Percentiles rank a stretch among this genome's conserved stretches.
Conservation (phyloP, 2,113 vertebrate species). For the Hemiprocne comata region DNA sequence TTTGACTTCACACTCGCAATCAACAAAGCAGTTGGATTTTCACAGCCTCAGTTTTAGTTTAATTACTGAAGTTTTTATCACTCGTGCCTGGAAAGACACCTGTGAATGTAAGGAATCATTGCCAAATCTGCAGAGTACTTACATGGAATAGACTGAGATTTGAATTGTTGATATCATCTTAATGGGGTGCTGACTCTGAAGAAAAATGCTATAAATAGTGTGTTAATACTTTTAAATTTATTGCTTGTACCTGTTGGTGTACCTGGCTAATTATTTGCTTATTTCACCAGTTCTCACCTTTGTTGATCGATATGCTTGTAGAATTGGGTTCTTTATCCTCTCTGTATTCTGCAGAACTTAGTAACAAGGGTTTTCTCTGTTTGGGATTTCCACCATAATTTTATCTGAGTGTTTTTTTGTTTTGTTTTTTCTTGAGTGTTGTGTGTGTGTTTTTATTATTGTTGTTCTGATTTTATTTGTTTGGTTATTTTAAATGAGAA, state of each 20-base stretch:
- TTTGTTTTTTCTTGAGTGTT: neutral
- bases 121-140: neutral
- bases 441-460: neutral
- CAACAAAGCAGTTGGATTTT: neutral
- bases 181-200: neutral
- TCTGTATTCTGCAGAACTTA: neutral
- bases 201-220: neutral
- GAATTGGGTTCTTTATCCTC: neutral
- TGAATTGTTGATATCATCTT: neutral
- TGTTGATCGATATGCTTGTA: neutral
- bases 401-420: neutral
- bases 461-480: neutral
- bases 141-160: neutral
- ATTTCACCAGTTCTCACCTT: neutral
- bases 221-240: neutral
- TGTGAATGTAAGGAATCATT: neutral
- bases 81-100: neutral
- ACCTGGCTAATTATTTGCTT: neutral
- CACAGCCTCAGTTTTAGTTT: neutral
- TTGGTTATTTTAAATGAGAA: neutral
- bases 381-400: neutral
- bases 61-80: neutral
- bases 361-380: neutral
- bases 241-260: neutral
- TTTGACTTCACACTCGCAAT: neutral